Conservation (phyloP, 2,888 invertebrate species). For the Chromoteleia sp. region DNA sequence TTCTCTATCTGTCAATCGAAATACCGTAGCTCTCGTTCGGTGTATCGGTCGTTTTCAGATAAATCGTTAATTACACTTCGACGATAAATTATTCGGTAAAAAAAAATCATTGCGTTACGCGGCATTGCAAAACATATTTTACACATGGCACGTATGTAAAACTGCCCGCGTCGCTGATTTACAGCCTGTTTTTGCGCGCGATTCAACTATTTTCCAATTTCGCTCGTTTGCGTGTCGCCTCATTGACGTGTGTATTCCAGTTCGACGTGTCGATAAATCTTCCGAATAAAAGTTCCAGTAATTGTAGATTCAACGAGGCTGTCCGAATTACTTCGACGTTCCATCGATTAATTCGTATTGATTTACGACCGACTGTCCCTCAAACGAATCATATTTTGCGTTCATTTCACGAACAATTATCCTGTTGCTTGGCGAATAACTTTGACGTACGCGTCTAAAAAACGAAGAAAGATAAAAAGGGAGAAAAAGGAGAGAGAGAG, state of each 20-base stretch:
- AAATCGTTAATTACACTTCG: not conserved
- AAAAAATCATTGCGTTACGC: not conserved
- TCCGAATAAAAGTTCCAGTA: constrained; percentile 42
- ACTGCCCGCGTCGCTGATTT: constrained; percentile 24
- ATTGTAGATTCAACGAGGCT: constrained; percentile 29
- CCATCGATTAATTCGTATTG: constrained; percentile 58
- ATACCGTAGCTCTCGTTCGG: too few relatives aligned
- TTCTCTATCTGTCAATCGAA: too few relatives aligned
- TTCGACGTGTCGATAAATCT: constrained; percentile 46
- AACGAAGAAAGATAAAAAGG: too few relatives aligned
- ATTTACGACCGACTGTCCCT: constrained; percentile 36
- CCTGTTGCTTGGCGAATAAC: constrained; percentile 14
- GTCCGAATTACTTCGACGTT: constrained; percentile 47
- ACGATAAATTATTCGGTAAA: not conserved
- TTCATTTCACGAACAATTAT: constrained; percentile 42
- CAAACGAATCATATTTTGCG: constrained; percentile 46
- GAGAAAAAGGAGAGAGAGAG: too few relatives aligned
- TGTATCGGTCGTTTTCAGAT: not conserved
- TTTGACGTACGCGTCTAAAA: constrained; percentile 11
- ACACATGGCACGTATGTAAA: constrained; percentile 2
- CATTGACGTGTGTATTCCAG: constrained; percentile 22
- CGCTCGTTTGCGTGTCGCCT: constrained; percentile 24
- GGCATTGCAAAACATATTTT: constrained; percentile 19
- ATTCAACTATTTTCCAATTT: constrained; percentile 48
- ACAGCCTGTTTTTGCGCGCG: constrained; percentile 35